Base-by-base conservation (phyloP, 2,888 invertebrate genomes). In the Carabus problematicus region DNA sequence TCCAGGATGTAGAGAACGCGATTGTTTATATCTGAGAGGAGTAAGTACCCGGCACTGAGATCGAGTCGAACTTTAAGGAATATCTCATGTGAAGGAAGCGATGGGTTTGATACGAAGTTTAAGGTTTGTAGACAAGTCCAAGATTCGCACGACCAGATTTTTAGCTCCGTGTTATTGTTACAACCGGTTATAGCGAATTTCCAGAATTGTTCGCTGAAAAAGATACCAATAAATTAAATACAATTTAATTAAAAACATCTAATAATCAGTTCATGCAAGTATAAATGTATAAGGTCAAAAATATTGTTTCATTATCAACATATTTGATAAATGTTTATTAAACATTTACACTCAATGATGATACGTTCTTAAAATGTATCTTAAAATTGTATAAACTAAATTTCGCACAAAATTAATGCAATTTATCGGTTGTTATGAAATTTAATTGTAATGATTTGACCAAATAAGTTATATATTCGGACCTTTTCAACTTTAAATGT, bases 71-170 rank as follows among this genome's bases (percentile, higher is more conserved):
- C 92, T 80, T 93, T 93, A 49, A 94, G 81, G 29, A 88, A 87
- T 1, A 82, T 72, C 43, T 78, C 77, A 4, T 82, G 81, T 47
- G 81, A 74, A 3, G 81, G 74, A 1, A 82, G 80, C 14, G 78
- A 77, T 0, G 85, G 81, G 14, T 82, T 79, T 0, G 89, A 86
- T 1, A 85, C 81, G 77, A 95, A 92, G 40, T 85, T 86, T 43
- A 95, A 88, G 0, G 91, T 94, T 80, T 96, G 98, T n/a, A 97
- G 84, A 77, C 97, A 97, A 58, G 88, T 87, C 98, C 98, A 98
- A 0, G 93, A 87, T 78, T 97, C 94, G 81, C 97, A 98, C 7
- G 95, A 94, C 97, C 97, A 98, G 56, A 92, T 85, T 82, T 97
- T 97, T 64, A 98, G 84, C 76, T 94, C 93, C 0, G 93, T 90